Percentiles rank a stretch among this genome's conserved stretches.
These are phyloP conservation scores for Atrichornis clamosus DNA, from an alignment of 2,113 vertebrate genomes.

Conservation along the genomic window DNA sequence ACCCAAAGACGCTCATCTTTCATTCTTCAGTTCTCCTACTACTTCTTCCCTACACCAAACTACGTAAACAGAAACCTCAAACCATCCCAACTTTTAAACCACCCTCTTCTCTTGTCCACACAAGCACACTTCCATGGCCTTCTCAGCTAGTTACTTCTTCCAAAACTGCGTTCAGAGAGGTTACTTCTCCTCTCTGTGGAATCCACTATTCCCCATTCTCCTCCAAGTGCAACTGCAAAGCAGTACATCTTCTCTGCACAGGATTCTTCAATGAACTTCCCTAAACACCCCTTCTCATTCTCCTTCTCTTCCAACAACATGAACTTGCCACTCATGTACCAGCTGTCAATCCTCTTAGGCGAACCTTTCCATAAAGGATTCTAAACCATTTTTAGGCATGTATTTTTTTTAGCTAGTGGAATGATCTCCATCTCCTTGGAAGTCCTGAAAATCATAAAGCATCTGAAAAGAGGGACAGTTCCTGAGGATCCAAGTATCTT, in stretches of 20 bases:
- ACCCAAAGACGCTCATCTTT: neutral
- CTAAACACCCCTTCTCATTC: neutral
- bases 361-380: neutral
- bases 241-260: neutral
- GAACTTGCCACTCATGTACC: neutral
- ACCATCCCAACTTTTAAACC: neutral
- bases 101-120: neutral
- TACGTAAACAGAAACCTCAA: constrained; percentile 36
- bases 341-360: neutral
- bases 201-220: neutral
- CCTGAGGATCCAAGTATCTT: neutral
- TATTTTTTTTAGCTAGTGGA: neutral
- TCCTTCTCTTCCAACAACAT: neutral
- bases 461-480: neutral
- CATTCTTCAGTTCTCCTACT: neutral
- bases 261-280: neutral
- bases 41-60: neutral
- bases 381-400: neutral
- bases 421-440: neutral
- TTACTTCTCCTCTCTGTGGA: neutral
- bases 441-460: neutral
- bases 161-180: neutral
- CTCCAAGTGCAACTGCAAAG: neutral
- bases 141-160: neutral
- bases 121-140: neutral